These are phyloP conservation scores for Nesospiza acunhae DNA, from an alignment of 2,113 vertebrate genomes.

Conservation along the genomic window DNA sequence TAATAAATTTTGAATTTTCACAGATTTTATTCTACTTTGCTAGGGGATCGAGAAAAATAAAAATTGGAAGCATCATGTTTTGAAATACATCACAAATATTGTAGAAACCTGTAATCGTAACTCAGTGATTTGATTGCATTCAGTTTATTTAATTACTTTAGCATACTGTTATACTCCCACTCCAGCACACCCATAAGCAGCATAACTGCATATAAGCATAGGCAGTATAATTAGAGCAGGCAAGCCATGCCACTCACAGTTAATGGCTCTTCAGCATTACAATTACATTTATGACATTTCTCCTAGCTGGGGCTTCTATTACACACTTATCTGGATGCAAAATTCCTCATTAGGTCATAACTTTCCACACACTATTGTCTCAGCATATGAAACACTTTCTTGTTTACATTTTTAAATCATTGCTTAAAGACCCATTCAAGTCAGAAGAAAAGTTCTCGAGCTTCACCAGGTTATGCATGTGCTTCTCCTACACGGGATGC, in stretches of 20 bases:
- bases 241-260: neutral
- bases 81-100: constrained; percentile 11
- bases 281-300: constrained; percentile 5
- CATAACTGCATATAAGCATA: neutral
- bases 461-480: neutral
- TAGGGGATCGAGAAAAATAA: neutral
- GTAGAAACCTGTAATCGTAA: constrained; percentile 12
- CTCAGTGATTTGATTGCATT: constrained; percentile 16
- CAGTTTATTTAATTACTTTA: constrained; percentile 51
- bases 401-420: neutral
- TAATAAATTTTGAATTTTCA: neutral
- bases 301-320: neutral
- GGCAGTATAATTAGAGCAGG: neutral
- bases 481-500: rapidly evolving
- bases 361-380: neutral
- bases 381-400: neutral
- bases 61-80: neutral
- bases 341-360: neutral
- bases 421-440: neutral
- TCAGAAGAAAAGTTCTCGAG: neutral
- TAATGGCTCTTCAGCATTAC: neutral
- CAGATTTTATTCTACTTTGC: neutral
- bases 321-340: neutral
- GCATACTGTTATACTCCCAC: neutral
- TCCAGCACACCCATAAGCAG: neutral